Percentiles rank a stretch among this genome's conserved stretches.
Evolutionary conservation across 2,797 vertebrate species (phyloP).

Genomic region (Macroramphosus scolopax): DNA sequence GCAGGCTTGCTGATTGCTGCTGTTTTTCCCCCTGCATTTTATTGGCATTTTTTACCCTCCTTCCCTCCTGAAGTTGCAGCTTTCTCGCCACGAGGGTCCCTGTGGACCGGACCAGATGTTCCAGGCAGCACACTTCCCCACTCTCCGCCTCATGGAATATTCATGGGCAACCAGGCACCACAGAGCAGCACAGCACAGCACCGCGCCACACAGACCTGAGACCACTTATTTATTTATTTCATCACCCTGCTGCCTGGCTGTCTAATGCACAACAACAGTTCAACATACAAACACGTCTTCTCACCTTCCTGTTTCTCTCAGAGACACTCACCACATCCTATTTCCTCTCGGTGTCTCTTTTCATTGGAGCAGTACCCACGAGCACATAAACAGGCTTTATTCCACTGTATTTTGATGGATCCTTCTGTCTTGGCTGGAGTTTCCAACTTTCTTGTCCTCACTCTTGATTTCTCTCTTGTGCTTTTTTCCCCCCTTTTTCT

Average conservation of each 20-base stretch:
- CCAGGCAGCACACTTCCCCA: conserved; percentile 82
- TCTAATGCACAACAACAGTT: conserved; percentile 75
- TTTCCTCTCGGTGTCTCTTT: conserved; percentile 27
- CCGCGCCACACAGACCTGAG: conserved; percentile 65
- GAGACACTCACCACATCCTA: conserved; percentile 28
- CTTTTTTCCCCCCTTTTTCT: conserved; percentile 13
- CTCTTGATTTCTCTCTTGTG: conserved; percentile 29
- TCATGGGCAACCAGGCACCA: conserved; percentile 81
- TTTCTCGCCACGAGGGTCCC: conserved; percentile 84
- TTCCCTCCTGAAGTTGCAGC: conserved; percentile 80
- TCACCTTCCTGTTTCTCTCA: conserved; percentile 50
- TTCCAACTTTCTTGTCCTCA: no score
- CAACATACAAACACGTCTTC: conserved; percentile 59
- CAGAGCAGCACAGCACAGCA: conserved; percentile 61
- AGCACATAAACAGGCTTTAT: conserved; percentile 34
- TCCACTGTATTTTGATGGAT: conserved; percentile 13
- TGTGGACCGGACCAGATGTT: conserved; percentile 83
- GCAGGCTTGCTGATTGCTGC: conserved; percentile 71
- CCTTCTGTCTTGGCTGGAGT: background rate
- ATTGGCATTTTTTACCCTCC: conserved; percentile 70
- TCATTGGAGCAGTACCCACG: conserved; percentile 16
- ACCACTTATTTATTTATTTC: conserved; percentile 82
- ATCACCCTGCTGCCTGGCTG: conserved; percentile 73
- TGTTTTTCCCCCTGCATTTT: conserved; percentile 57
- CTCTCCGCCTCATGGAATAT: conserved; percentile 85